These are phyloP conservation scores for Pseudomugil tenellus DNA, from an alignment of 2,797 vertebrate species.

Conservation along the genomic window DNA sequence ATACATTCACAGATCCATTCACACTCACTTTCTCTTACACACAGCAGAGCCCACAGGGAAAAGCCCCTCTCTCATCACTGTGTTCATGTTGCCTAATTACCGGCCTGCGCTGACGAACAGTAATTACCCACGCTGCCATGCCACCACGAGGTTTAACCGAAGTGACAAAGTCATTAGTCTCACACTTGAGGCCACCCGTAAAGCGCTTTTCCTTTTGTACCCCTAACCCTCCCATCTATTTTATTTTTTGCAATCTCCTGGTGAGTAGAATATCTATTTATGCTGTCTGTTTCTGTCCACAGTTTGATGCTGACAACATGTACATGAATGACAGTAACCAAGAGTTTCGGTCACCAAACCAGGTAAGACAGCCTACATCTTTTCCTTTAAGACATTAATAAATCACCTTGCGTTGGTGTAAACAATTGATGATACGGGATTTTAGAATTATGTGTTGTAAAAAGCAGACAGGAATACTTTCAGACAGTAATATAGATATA, in stretches of 20 bases:
- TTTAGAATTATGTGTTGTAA: slow-evolving; percentile 10
- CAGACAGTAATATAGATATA: too few relatives aligned
- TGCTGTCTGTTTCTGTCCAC: slow-evolving; percentile 69
- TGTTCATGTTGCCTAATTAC: slow-evolving; percentile 84
- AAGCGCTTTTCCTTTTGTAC: slow-evolving; percentile 61
- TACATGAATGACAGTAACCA: slow-evolving; percentile 98
- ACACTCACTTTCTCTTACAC: slow-evolving; percentile 57
- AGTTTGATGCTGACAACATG: slow-evolving; percentile 99
- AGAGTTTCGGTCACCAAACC: slow-evolving; percentile 95
- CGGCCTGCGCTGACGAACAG: slow-evolving; percentile 80
- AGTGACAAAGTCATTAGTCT: slow-evolving; percentile 84
- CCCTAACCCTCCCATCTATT: background rate
- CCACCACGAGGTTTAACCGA: slow-evolving; percentile 80
- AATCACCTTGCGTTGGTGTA: slow-evolving; percentile 22
- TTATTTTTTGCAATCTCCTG: slow-evolving; percentile 5
- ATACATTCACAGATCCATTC: slow-evolving; percentile 59
- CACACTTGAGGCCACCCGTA: slow-evolving; percentile 73
- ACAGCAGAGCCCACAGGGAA: slow-evolving; percentile 71
- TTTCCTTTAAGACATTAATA: slow-evolving; percentile 16
- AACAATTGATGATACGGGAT: slow-evolving; percentile 15
- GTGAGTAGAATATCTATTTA: slow-evolving; percentile 48
- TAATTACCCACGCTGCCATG: slow-evolving; percentile 83
- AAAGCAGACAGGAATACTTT: too few relatives aligned
- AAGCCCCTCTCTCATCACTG: slow-evolving; percentile 77
- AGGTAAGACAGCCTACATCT: slow-evolving; percentile 84